These are phyloP conservation scores for Spondyliosoma cantharus DNA, from an alignment of 2,797 vertebrate genomes.

Conservation along the genomic window DNA sequence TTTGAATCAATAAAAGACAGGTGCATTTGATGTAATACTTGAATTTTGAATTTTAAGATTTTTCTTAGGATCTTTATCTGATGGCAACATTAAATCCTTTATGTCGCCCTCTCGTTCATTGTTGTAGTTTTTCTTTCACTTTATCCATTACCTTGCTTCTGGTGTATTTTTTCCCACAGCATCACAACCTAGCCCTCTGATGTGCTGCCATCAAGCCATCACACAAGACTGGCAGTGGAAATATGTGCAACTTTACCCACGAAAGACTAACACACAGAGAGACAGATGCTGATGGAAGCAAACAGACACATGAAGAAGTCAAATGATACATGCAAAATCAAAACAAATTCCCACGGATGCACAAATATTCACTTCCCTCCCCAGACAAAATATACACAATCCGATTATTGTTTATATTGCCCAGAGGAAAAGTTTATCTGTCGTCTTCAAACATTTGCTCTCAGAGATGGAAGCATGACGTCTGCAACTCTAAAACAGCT, in stretches of 20 bases:
- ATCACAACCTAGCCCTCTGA: slow-evolving; percentile 3
- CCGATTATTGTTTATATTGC: slow-evolving; percentile 46
- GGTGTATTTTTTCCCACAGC: too few species aligned
- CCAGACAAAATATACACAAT: slow-evolving; percentile 27
- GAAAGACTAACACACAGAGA: slow-evolving; percentile 14
- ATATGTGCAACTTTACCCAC: slow-evolving; percentile 33
- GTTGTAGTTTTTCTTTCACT: neutral
- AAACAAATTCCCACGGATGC: slow-evolving; percentile 33
- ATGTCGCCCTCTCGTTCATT: neutral
- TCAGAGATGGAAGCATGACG: neutral
- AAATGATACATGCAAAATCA: slow-evolving; percentile 29
- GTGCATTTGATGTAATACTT: too few species aligned
- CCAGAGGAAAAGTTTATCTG: slow-evolving; percentile 33
- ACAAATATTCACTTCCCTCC: slow-evolving; percentile 30
- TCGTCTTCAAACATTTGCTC: slow-evolving; percentile 24
- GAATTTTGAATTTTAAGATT: neutral
- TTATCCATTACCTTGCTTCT: neutral
- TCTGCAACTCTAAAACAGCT: neutral
- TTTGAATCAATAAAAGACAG: too few species aligned
- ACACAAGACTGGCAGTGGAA: slow-evolving; percentile 31
- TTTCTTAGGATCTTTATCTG: neutral
- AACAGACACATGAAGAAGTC: slow-evolving; percentile 1
- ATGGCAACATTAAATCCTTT: neutral
- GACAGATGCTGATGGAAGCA: slow-evolving; percentile 6
- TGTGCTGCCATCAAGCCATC: slow-evolving; percentile 23